Conservation (phyloP, 1,140 invertebrate species). For the Coptotermes formosanus region DNA sequence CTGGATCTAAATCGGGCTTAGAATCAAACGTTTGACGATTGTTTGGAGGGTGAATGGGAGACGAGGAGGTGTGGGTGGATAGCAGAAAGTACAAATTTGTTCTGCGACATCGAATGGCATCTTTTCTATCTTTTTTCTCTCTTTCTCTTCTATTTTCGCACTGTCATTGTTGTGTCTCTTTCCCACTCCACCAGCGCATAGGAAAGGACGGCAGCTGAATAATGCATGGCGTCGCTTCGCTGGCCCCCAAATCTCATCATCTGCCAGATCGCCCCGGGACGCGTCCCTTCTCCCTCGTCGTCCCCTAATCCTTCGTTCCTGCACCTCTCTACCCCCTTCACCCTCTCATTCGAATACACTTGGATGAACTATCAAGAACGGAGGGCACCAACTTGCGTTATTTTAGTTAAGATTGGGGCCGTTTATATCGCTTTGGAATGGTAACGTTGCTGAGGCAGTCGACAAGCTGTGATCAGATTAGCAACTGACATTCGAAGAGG, state of each 20-base stretch:
- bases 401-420: slow-evolving; percentile 4
- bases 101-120: slow-evolving; percentile 14
- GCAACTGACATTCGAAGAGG: too few species aligned
- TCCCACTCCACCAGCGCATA: too few species aligned
- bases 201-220: background rate
- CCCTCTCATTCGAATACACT: too few species aligned
- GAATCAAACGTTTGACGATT: too few species aligned
- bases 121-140: background rate
- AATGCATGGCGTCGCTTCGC: slow-evolving; percentile 6
- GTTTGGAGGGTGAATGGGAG: too few species aligned
- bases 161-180: background rate
- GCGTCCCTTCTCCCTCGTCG: background rate
- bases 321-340: too few species aligned
- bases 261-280: background rate
- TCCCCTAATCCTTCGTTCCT: too few species aligned
- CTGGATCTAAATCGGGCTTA: too few species aligned
- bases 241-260: slow-evolving; percentile 17
- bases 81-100: slow-evolving; percentile 3
- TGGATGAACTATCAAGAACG: too few species aligned
- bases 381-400: background rate
- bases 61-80: background rate
- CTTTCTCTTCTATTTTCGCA: background rate
- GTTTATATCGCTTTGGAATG: too few species aligned
- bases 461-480: too few species aligned
- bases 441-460: too few species aligned